Base-by-base conservation (phyloP, 2,888 invertebrate genomes). In the Drosophila sordidapex region DNA sequence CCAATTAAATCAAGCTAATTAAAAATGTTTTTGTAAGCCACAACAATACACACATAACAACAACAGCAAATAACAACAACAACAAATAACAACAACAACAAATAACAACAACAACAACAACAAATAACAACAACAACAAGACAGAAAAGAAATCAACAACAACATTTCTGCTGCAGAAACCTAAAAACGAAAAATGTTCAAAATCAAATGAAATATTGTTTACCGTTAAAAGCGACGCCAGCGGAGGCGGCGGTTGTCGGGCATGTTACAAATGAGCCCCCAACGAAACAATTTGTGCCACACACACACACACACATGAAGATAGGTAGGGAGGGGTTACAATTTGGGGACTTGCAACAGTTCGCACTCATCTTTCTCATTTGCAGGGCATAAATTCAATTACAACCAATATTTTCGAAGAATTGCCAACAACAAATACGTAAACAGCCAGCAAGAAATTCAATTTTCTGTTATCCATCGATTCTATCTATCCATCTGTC, bases 371-470 rank as follows among this genome's bases (percentile, higher is more conserved):
- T 79, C 71, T 75, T 69, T 71, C 59, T 59, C 61, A 70, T 70
- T 67, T 61, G 60, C 60, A 76, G 53, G 76, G 72, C 81, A 87
- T 82, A 82, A 84, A 84, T 84, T 84, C 84, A 84, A 87, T 84
- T 87, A 82, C 78, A 63, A 69, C 53, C 84, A 84, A 82, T 78
- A 84, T 83, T 80, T 83, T 62, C 71, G 73, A 79, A 77, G 68
- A 60, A 74, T 67, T 65, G 65, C 64, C 70, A 69, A 70, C 67
- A 74, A 65, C 64, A 77, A 51, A 58, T 67, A 10, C 8, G 53
- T 1, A 57, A 21, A 51, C 57, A 62, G 40, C 58, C 61, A 70
- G 36, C 57, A 75, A 58, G 43, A 69, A 79, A 76, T 84, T 76
- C 76, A 82, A 84, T 87, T 84, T 84, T 73, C 80, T 74, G 74